Base-by-base conservation (phyloP, 2,888 invertebrate species). In the Brachyptera putata region DNA sequence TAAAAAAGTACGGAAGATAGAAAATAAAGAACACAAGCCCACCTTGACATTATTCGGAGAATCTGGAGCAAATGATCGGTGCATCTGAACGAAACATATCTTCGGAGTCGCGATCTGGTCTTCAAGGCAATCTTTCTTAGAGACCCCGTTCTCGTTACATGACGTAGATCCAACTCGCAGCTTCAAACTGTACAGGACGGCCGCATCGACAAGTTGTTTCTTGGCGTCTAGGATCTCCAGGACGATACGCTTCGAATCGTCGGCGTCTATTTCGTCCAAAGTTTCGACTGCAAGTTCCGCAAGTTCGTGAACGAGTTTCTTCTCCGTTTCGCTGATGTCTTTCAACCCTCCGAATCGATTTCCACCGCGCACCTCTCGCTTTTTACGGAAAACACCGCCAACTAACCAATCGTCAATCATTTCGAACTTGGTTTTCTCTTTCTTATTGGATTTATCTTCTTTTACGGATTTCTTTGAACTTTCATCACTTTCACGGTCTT, bases 211-310 rank as follows among this genome's bases (percentile, higher is more conserved):
- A 46, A 69, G 69, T 66, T 71, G 69, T 56, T 71, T 71, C 63
- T 75, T 76, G 0, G 75, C 76, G 16, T 74, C 74, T 13, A 78
- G 58, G 56, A 81, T 72, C 56, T 78, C 74, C 36, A 79, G 67
- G 11, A 80, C 72, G 1, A 78, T 69, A 56, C 79, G 71, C 65
- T 76, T 79, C 5, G 73, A 69, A 62, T 77, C 71, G 66, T 80
- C 80, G 7, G 72, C 71, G 67, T 80, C 80, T 56, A 75, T 72
- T n/a, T 75, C 71, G 66, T 81, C 80, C 26, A 82, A 67, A 7
- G 75, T 74, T 3, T 73, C 68, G 1, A 78, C 72, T 1, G 78
- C 80, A 61, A 76, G 75, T 61, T 76, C 72, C 1, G 80, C 79
- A 56, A 81, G 69, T 66, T 74, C 70, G 37, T 70, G 64, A 3